Base-by-base conservation (phyloP, 2,113 vertebrate species). In the Tachycineta bicolor region DNA sequence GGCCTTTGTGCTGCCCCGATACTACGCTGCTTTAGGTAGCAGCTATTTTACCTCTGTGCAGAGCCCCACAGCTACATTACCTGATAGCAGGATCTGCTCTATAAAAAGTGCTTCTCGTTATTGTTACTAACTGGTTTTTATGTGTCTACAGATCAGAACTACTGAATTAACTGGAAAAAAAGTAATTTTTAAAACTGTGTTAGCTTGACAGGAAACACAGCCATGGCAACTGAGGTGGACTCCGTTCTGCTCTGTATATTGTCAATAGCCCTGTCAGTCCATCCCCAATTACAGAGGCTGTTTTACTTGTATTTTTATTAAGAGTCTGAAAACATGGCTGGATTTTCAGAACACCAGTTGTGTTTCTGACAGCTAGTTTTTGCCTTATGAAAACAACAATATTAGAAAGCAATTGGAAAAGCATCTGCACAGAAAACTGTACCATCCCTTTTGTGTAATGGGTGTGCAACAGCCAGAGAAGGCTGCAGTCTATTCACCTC, bases 221-320 rank as follows among this genome's bases (percentile, higher is more conserved):
- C 73, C 77, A 79, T 94, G 87, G 89, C 87, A 95, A 92, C 91
- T 47, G 68, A 87, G 65, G 83, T 78, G 21, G 69, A 81, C 71
- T 94, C 83, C 68, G 41, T 91, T 94, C 87, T 92, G 49, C 69
- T 71, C 65, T 10, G 0, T 33, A 34, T 83, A 41, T 60, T 41
- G 63, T 83, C 52, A 47, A 44, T 69, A 87, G 47, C 56, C 37
- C 52, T 83, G 33, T 52, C 69, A 64, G 52, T 82, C 73, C 84
- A 82, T 74, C 69, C 68, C 56, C 77, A 56, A 12, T 84, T 91
- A 73, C 52, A 91, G 47, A 52, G 65, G 52, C 69, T 71, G 11
- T 78, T 92, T 78, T 52, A 84, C 64, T 84, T 44, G 15, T 75
- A 65, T 84, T 90, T 93, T 76, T 80, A n/a, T 78, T 91, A 64